Base-by-base conservation (phyloP, 2,113 vertebrate genomes). In the Pleuronectes platessa region DNA sequence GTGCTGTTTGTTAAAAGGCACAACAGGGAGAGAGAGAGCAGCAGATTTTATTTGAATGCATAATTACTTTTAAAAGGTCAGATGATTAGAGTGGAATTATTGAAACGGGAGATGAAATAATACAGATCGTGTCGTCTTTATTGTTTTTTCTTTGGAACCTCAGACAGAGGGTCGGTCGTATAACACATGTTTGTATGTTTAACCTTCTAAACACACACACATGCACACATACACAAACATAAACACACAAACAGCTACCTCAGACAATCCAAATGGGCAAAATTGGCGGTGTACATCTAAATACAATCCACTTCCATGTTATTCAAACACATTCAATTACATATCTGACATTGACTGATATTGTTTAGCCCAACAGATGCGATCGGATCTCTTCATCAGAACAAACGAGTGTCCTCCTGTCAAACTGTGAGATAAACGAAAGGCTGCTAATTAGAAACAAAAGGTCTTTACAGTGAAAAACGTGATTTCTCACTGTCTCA, bases 31-130 rank as follows among this genome's bases (percentile, higher is more conserved):
- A 76, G 55, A 55, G 26, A 18, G 26, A 2, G 56, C 23, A 26
- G 31, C 24, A 24, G 55, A 77, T 66, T 24, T 49, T 54, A 23
- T 72, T 68, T 23, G 17, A 9, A 66, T 70, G 58, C 2, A 61
- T 72, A 58, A 70, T 69, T 58, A 64, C 54, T 10, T 61, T 54
- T 71, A 37, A 82, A 86, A 86, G 78, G 76, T 78, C 81, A 82
- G 21, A 27, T 54, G 1, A 76, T 82, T 62, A 62, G 21, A 79
- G 60, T 20, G 10, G 15, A 76, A 71, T 64, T 1, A 68, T 15
- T 40, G 0, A 13, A 61, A 69, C 23, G 68, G 13, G 6, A 9
- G 13, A 69, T 5, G 31, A 8, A 58, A 60, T 17, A 14, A 64
- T 66, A 31, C 58, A 45, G 4, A 0, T 55, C 4, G 23, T 23